Evolutionary conservation across 2,888 invertebrate genomes (phyloP).

Genomic region (Clepsis dumicolana): DNA sequence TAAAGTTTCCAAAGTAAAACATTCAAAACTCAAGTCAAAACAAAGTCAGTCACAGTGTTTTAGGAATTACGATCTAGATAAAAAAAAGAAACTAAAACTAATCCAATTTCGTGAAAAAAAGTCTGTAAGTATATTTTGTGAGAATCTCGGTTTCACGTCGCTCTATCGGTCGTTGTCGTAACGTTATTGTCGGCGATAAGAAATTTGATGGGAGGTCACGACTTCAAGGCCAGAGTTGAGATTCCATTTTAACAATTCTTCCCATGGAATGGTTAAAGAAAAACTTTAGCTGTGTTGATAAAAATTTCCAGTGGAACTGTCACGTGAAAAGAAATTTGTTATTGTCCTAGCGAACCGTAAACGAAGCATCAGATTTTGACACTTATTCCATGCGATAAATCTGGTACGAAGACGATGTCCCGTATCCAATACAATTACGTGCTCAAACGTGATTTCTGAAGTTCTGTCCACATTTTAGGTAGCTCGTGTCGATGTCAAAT

Average conservation of each 20-base stretch:
- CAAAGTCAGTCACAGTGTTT: neutral
- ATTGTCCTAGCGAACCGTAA: too few species aligned
- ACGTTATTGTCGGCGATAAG: conserved; percentile 55
- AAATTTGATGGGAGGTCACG: conserved; percentile 62
- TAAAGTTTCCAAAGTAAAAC: neutral
- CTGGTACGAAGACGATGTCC: too few species aligned
- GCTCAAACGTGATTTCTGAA: too few species aligned
- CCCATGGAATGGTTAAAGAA: neutral
- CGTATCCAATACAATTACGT: too few species aligned
- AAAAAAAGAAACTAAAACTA: neutral
- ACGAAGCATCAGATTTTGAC: too few species aligned
- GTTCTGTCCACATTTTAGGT: too few species aligned
- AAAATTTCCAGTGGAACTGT: too few species aligned
- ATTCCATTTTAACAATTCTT: neutral
- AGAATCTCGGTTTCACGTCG: conserved; percentile 18
- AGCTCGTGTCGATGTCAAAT: too few species aligned
- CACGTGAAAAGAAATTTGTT: too few species aligned
- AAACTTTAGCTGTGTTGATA: neutral
- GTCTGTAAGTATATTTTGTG: neutral
- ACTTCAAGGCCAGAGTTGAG: conserved; percentile 47
- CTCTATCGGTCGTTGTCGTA: conserved; percentile 56
- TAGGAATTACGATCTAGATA: neutral
- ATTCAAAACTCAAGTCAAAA: neutral
- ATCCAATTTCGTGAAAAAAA: neutral
- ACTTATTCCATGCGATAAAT: too few species aligned